Evolutionary conservation across 2,113 vertebrate genomes (phyloP).

Genomic region (Hippolais icterina): DNA sequence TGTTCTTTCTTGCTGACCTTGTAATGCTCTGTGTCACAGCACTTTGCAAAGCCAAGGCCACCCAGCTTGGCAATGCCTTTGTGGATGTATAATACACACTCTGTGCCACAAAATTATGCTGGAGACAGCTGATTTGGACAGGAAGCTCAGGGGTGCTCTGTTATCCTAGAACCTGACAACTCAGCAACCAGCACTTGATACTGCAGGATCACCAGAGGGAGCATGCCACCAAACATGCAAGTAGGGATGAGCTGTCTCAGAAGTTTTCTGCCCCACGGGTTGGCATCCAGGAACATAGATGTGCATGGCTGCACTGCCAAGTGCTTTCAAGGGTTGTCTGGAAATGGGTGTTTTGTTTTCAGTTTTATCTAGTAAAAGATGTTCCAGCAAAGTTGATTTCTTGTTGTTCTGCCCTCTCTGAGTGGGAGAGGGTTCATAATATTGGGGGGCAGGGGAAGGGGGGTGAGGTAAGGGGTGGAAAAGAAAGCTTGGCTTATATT

Average conservation of each 20-base stretch:
- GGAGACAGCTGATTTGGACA: neutral
- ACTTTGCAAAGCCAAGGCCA: neutral
- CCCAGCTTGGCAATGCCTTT: neutral
- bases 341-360: neutral
- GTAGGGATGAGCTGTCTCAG: neutral
- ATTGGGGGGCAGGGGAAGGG: neutral
- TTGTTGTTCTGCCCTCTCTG: neutral
- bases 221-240: neutral
- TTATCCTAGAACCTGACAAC: neutral
- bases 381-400: neutral
- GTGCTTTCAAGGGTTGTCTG: neutral
- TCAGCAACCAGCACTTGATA: rapidly evolving
- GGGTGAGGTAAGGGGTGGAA: neutral
- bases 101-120: neutral
- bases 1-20: neutral
- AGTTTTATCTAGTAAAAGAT: neutral
- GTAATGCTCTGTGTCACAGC: rapidly evolving
- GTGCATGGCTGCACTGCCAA: neutral
- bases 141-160: neutral
- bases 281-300: neutral
- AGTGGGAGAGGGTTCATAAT: neutral
- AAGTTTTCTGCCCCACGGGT: neutral
- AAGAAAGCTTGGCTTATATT: neutral
- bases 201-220: neutral
- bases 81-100: rapidly evolving